Percentiles rank a stretch among this genome's conserved stretches.
These are phyloP conservation scores for Trachelus troglodyta DNA, from an alignment of 2,888 invertebrate species.

Conservation along the genomic window DNA sequence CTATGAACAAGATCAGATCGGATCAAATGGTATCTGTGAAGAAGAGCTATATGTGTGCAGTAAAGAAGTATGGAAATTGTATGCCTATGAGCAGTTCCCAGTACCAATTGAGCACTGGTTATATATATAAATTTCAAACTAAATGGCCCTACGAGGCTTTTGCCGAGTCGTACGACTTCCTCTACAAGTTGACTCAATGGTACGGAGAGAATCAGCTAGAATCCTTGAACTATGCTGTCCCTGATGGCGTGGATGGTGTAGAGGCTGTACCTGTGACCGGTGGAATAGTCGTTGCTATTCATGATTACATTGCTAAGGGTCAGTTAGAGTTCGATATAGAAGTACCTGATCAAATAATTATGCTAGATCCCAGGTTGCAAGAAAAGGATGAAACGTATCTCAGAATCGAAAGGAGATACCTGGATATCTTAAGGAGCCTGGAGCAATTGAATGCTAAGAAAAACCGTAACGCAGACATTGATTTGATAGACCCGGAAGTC, in stretches of 20 bases:
- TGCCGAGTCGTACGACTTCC: conserved; percentile 57
- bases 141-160: conserved; percentile 68
- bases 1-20: conserved; percentile 71
- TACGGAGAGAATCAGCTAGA: conserved; percentile 31
- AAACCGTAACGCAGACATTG: conserved; percentile 1
- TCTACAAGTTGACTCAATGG: conserved; percentile 44
- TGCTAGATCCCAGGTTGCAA: conserved; percentile 68
- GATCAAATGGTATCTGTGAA: conserved; percentile 73
- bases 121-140: conserved; percentile 66
- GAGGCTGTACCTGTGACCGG: conserved; percentile 65
- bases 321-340: conserved; percentile 65
- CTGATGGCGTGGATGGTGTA: conserved; percentile 42
- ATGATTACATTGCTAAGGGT: conserved; percentile 62
- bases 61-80: conserved; percentile 64
- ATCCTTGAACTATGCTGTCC: conserved; percentile 25
- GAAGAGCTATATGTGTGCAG: conserved; percentile 61
- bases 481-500: conserved; percentile 21
- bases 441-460: conserved; percentile 26
- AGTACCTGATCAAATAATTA: conserved; percentile 70
- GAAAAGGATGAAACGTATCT: conserved; percentile 68
- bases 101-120: conserved; percentile 64
- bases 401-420: conserved; percentile 62
- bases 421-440: conserved; percentile 47
- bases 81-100: conserved; percentile 68
- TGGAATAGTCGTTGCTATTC: conserved; percentile 68